A percentile compares a stretch with the other conserved stretches of the same genome.
These are phyloP conservation scores for Neopipo cinnamomea DNA, from an alignment of 2,113 vertebrate genomes.

Conservation along the genomic window DNA sequence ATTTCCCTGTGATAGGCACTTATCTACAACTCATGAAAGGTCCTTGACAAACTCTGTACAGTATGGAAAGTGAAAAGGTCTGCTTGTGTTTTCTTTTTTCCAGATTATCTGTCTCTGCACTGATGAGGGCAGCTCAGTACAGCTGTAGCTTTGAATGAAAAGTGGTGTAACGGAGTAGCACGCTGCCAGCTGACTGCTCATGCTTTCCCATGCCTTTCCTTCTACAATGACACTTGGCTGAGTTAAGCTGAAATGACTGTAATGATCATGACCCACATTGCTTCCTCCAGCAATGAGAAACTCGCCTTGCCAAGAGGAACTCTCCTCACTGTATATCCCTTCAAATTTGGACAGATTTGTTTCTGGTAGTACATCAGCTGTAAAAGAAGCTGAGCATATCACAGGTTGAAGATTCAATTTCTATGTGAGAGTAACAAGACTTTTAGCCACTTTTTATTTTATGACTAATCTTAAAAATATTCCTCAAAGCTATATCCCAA, in stretches of 20 bases:
- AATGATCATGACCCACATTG: neutral
- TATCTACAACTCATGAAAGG: neutral
- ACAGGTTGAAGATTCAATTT: neutral
- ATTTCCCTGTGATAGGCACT: neutral
- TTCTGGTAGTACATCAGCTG: neutral
- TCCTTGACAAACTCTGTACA: neutral
- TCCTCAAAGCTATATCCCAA: neutral
- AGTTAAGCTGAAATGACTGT: neutral
- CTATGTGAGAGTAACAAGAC: neutral
- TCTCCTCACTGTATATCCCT: neutral
- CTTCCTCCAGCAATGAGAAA: neutral
- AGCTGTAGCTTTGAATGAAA: neutral
- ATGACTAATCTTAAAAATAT: neutral
- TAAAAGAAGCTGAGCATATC: neutral
- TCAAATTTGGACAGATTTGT: neutral
- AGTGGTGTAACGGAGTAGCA: neutral
- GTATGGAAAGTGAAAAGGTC: neutral
- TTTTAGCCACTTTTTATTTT: neutral
- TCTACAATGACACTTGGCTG: neutral
- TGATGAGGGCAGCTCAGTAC: neutral
- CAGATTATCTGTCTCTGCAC: neutral
- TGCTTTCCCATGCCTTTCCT: neutral
- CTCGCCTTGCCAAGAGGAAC: neutral
- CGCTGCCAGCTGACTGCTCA: neutral
- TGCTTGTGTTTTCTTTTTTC: neutral